Base-by-base conservation (phyloP, 2,113 vertebrate species). In the Felis chaus region DNA sequence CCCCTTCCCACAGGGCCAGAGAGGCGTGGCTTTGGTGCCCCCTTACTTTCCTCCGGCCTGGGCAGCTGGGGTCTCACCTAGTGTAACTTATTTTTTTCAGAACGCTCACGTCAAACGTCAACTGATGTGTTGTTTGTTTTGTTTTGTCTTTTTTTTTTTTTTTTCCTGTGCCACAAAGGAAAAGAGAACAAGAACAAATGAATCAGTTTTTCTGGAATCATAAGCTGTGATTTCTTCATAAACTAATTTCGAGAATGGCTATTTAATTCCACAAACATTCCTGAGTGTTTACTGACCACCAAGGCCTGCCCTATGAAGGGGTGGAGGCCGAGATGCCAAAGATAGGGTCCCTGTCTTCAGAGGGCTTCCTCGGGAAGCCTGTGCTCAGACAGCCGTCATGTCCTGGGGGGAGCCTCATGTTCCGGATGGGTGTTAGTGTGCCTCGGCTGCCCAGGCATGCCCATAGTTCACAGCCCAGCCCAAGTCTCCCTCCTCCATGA, bases 171-270 rank as follows among this genome's bases (percentile, higher is more conserved):
- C 89, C 96, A 91, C 65, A 90, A 76, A 94, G 88, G 88, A 81
- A 97, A 95, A 84, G 29, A 80, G 91, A 89, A 90, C 65, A 95
- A 92, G 89, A 96, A 94, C 79, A 97, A 79, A 79, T 94, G 74
- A 95, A 83, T 95, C 92, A 36, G 39, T 79, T 97, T 96, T 97
- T 95, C 93, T 97, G 73, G 69, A 81, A 57, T 78, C 15, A 1
- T 66, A 73, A 89, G 61, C 86, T 93, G 27, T 80, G 86, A 89
- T 96, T 92, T 97, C 57, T 94, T 85, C 25, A 66, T 63, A 86
- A 93, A 82, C 61, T 61, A 78, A 71, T 76, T 91, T 93, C 61
- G 89, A 95, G 91, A 85, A 53, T 63, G 66, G 25, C 53, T 76
- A 0, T 82, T 73, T 83, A 87, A 68, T 89, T 89, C 91, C 79